Conservation (phyloP, 2,113 vertebrate genomes). For the Anguilla rostrata region DNA sequence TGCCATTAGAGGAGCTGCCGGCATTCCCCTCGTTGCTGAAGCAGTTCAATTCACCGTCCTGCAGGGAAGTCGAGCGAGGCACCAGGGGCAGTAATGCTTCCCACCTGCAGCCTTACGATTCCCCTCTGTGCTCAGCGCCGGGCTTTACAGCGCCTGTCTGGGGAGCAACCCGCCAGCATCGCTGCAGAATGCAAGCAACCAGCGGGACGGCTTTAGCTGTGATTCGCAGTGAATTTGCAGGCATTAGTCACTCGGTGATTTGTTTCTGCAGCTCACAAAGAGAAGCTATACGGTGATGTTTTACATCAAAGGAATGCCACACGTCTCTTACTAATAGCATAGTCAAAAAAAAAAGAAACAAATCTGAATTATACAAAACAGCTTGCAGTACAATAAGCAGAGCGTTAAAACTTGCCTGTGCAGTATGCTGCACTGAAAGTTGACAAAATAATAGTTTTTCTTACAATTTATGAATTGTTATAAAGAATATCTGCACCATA, state of each 20-base stretch:
- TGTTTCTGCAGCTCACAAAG: not conserved
- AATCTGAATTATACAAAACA: not conserved
- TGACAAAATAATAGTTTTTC: too few species aligned
- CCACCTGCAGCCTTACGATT: conserved; percentile 47
- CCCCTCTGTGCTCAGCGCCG: not conserved
- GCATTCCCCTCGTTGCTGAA: conserved; percentile 36
- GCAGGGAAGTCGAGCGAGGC: conserved; percentile 47
- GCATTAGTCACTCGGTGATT: not conserved
- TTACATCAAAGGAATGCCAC: not conserved
- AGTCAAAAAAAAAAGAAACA: not conserved
- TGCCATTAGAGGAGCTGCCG: conserved; percentile 38
- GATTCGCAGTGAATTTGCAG: not conserved
- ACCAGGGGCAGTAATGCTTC: conserved; percentile 55
- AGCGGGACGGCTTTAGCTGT: not conserved
- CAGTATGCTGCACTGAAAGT: too few species aligned
- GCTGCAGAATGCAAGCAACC: not conserved
- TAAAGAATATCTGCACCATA: not conserved
- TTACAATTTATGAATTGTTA: not conserved
- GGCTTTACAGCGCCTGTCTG: not conserved
- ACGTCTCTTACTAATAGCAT: not conserved
- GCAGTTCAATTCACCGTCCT: conserved; percentile 47
- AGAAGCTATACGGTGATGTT: not conserved
- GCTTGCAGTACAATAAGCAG: not conserved
- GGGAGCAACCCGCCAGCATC: not conserved
- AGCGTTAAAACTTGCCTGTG: too few species aligned